Evolutionary conservation across 2,797 vertebrate species (phyloP).

Genomic region (Hippocampus kuda): DNA sequence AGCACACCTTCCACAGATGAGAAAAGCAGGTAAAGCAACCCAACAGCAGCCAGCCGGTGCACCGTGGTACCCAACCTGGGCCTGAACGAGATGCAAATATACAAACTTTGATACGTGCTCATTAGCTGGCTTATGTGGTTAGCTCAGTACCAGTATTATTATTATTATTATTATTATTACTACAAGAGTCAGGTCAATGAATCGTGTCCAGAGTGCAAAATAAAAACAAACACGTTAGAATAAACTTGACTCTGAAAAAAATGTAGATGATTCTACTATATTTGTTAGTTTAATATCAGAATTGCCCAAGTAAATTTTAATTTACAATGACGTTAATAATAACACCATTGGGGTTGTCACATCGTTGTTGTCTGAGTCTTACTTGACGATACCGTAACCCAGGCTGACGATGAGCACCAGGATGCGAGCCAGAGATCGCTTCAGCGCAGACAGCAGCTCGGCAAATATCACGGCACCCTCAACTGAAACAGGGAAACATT

Average conservation of each 20-base stretch:
- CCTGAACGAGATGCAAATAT: conserved; percentile 48
- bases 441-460: conserved; percentile 88
- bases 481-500: conserved; percentile 55
- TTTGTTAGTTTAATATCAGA: too few relatives aligned
- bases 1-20: conserved; percentile 92
- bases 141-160: too few relatives aligned
- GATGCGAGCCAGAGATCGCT: conserved; percentile 86
- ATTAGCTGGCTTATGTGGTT: too few relatives aligned
- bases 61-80: conserved; percentile 87
- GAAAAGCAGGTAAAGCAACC: conserved; percentile 86
- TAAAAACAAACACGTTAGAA: too few relatives aligned
- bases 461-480: conserved; percentile 85
- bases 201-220: too few relatives aligned
- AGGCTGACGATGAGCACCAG: conserved; percentile 92
- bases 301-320: too few relatives aligned
- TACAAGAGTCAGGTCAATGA: too few relatives aligned
- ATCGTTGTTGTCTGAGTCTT: conserved; percentile 24
- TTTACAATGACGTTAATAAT: not conserved
- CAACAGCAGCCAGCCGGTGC: conserved; percentile 82
- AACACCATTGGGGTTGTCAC: not conserved
- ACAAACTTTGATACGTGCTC: not conserved
- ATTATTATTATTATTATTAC: too few relatives aligned
- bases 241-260: too few relatives aligned
- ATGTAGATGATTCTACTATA: too few relatives aligned
- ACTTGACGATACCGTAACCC: conserved; percentile 94